Percentiles rank a stretch among this genome's conserved stretches.
These are phyloP conservation scores for Phorcus lineatus DNA, from an alignment of 2,888 invertebrate species.

Conservation along the genomic window DNA sequence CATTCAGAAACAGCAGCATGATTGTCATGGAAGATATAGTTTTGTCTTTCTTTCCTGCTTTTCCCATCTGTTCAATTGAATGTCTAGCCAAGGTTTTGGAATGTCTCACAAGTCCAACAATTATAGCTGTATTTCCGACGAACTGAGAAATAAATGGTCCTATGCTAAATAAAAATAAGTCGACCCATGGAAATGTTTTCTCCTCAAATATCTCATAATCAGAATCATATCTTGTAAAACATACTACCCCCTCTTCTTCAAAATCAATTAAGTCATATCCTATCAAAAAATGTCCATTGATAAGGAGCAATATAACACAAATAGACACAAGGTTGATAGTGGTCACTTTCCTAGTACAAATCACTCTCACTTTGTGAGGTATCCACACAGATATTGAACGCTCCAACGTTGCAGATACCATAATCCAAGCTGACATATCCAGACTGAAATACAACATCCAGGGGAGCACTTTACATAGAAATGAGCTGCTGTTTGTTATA, in stretches of 20 bases:
- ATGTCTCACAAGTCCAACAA: conserved; percentile 35
- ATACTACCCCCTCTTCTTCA: background rate
- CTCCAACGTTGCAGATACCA: conserved; percentile 45
- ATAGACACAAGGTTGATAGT: conserved; percentile 17
- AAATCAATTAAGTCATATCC: conserved; percentile 14
- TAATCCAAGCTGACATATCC: conserved; percentile 47
- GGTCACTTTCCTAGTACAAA: conserved; percentile 38
- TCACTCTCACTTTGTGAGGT: conserved; percentile 40
- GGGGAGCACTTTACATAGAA: conserved; percentile 37
- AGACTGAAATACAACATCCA: conserved; percentile 37
- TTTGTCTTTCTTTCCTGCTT: conserved; percentile 33
- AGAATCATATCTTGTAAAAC: background rate
- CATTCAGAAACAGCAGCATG: conserved; percentile 34
- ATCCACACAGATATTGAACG: conserved; percentile 45
- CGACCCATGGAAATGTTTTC: conserved; percentile 35
- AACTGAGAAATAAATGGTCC: conserved; percentile 38
- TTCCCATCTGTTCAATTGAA: background rate
- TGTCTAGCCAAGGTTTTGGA: background rate
- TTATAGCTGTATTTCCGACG: conserved; percentile 38
- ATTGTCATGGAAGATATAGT: conserved; percentile 44
- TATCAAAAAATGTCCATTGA: conserved; percentile 36
- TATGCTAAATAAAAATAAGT: conserved; percentile 39
- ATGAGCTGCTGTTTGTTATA: conserved; percentile 15
- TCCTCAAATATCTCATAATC: conserved; percentile 25
- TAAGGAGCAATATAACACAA: conserved; percentile 21